Conservation (phyloP, 2,113 vertebrate species). For the Laticauda laticaudata region DNA sequence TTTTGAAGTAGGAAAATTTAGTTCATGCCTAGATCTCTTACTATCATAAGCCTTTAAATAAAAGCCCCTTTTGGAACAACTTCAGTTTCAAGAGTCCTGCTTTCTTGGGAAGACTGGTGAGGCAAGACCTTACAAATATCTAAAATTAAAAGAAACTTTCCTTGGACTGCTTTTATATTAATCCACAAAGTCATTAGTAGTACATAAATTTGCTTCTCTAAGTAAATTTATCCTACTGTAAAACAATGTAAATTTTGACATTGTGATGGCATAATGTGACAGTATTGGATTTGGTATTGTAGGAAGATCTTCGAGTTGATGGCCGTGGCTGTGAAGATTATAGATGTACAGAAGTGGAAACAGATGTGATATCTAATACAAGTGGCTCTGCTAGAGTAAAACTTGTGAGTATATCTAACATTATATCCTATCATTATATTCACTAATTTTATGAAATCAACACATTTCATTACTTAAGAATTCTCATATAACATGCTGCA, state of each 20-base stretch:
- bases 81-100: too few species aligned
- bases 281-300: conserved; percentile 1
- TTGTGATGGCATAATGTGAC: neutral
- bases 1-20: too few species aligned
- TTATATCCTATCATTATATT: neutral
- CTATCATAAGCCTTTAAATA: too few species aligned
- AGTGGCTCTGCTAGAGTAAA: conserved; percentile 93
- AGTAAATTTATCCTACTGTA: neutral
- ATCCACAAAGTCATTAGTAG: neutral
- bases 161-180: neutral
- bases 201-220: neutral
- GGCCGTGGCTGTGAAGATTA: conserved; percentile 96
- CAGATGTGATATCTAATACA: conserved; percentile 95
- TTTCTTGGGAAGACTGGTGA: too few species aligned
- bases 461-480: neutral
- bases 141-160: neutral
- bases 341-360: conserved; percentile 90
- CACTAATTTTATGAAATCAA: neutral
- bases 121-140: neutral
- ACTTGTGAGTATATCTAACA: conserved; percentile 75
- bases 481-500: neutral
- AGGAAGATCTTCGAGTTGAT: conserved; percentile 94
- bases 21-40: too few species aligned
- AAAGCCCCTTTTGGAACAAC: too few species aligned
- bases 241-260: neutral